phyloP scores from a whole-genome alignment of 64 coral and sea anemone species.

The Porites australiensis region DNA sequence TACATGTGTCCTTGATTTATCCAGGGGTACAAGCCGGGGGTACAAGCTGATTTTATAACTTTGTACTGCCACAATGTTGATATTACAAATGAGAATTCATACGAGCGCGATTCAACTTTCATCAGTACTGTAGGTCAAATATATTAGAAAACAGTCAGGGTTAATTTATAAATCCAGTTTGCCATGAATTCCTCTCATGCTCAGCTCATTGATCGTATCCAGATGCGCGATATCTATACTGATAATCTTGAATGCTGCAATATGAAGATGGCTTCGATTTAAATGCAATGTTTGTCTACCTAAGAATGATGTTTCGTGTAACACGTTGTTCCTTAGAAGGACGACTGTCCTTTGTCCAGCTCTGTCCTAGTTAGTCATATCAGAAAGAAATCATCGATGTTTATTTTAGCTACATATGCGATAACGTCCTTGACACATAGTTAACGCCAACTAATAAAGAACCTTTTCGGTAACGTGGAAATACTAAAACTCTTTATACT shows the following conservation, averaged over 20 bases:
- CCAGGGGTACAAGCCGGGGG: too few relatives aligned
- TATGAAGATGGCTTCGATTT: too few relatives aligned
- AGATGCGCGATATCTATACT: background rate
- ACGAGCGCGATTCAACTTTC: too few relatives aligned
- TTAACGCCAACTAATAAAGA: background rate
- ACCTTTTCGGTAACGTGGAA: background rate
- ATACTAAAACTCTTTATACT: background rate
- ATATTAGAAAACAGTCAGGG: background rate
- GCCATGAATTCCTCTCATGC: background rate
- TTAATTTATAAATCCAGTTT: background rate
- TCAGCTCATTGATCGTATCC: background rate
- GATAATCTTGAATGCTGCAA: background rate
- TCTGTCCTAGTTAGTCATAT: conserved; percentile 7
- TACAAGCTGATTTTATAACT: too few relatives aligned
- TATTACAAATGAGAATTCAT: too few relatives aligned
- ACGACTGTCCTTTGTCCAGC: background rate
- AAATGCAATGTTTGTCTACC: too few relatives aligned
- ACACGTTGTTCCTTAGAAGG: background rate
- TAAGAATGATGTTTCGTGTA: background rate
- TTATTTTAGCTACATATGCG: conserved; percentile 10
- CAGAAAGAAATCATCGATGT: background rate
- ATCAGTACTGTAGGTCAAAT: background rate
- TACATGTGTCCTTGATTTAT: too few relatives aligned
- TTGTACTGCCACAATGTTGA: too few relatives aligned
- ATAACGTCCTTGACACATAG: conserved; percentile 12